Evolutionary conservation across 2,113 vertebrate species (phyloP).

Genomic region (Smithornis capensis): DNA sequence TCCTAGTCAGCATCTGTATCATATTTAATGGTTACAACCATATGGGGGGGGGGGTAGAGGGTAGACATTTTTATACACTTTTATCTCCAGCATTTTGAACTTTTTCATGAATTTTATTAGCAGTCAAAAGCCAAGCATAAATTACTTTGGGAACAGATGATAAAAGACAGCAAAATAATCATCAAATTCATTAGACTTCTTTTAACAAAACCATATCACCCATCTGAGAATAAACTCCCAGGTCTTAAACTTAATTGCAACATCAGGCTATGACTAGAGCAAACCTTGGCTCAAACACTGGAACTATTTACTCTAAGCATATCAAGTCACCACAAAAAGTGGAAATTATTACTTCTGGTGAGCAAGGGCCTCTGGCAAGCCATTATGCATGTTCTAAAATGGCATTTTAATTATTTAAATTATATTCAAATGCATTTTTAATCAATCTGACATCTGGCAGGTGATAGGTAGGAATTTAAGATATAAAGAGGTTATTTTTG

Average conservation of each 20-base stretch:
- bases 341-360: conserved; percentile 13
- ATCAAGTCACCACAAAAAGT: conserved; percentile 12
- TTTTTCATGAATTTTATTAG: conserved; percentile 11
- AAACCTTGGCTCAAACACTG: not conserved
- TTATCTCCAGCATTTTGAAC: not conserved
- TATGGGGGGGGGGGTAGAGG: not conserved
- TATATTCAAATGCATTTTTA: conserved; percentile 20
- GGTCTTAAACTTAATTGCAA: conserved; percentile 28
- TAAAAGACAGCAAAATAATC: not conserved
- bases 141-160: not conserved
- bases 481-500: not conserved
- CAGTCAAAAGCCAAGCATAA: not conserved
- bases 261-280: conserved; percentile 1
- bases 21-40: not conserved
- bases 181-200: conserved; percentile 33
- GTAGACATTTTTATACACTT: not conserved
- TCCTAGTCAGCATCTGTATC: not conserved
- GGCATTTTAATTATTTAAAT: conserved; percentile 41
- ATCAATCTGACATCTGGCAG: conserved; percentile 31
- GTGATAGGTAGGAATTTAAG: not conserved
- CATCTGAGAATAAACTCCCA: conserved; percentile 12
- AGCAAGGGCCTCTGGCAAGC: conserved; percentile 15
- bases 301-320: not conserved
- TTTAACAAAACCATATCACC: not conserved
- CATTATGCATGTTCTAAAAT: conserved; percentile 2